These are phyloP conservation scores for Andrena chrysosceles DNA, from an alignment of 2,888 invertebrate genomes.

Conservation along the genomic window DNA sequence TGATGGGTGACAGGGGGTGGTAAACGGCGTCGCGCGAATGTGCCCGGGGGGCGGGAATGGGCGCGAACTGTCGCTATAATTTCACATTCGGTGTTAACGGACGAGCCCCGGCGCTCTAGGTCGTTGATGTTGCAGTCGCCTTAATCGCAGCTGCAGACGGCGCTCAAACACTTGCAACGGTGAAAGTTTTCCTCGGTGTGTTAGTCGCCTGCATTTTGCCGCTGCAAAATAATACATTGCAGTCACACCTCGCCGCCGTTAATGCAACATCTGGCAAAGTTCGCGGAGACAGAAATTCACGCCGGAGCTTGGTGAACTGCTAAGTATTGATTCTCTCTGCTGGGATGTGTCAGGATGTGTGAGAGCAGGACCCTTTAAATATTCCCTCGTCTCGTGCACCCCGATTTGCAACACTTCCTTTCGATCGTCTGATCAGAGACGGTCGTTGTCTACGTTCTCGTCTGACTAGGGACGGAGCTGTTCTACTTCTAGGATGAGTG, in stretches of 20 bases:
- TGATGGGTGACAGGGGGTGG: constrained; percentile 30
- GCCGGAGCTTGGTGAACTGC: constrained; percentile 29
- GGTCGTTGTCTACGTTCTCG: neutral
- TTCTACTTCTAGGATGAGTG: constrained; percentile 9
- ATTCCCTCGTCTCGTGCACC: constrained; percentile 6
- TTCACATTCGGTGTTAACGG: constrained; percentile 56
- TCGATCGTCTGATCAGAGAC: constrained; percentile 4
- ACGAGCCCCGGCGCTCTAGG: constrained; percentile 9
- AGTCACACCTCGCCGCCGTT: constrained; percentile 43
- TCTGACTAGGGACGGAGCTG: constrained; percentile 1
- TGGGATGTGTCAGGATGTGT: neutral
- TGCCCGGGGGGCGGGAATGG: constrained; percentile 1
- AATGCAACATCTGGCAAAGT: constrained; percentile 56
- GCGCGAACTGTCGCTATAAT: constrained; percentile 46
- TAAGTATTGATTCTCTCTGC: constrained; percentile 48
- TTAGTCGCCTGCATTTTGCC: constrained; percentile 39
- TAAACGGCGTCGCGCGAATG: neutral
- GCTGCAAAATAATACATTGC: constrained; percentile 54
- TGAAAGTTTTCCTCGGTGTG: constrained; percentile 47
- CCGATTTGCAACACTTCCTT: neutral
- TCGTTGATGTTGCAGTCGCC: constrained; percentile 43
- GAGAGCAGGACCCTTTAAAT: constrained; percentile 7
- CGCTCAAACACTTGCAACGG: constrained; percentile 41
- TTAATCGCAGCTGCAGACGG: constrained; percentile 63
- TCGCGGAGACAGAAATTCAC: constrained; percentile 49